These are phyloP conservation scores for Heliconius erato DNA, from an alignment of 2,888 invertebrate genomes.

Conservation along the genomic window DNA sequence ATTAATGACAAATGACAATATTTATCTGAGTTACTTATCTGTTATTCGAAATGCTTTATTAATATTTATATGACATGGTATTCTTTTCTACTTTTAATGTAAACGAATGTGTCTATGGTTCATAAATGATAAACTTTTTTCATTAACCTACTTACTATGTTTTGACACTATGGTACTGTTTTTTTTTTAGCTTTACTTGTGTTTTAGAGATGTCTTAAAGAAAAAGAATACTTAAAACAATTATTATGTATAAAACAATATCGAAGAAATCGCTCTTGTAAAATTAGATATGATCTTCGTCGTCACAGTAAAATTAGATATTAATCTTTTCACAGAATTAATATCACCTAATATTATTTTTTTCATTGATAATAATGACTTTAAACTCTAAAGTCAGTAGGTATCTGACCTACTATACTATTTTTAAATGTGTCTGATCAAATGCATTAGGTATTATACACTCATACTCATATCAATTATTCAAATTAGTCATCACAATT, in stretches of 20 bases:
- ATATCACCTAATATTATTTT: neutral
- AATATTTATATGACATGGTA: neutral
- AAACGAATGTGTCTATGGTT: neutral
- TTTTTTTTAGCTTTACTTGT: neutral
- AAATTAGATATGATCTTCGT: neutral
- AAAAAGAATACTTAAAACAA: too few species aligned
- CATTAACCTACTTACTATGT: neutral
- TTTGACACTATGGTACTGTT: neutral
- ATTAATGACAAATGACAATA: slow-evolving; percentile 58
- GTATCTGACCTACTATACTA: neutral
- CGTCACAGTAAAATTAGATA: neutral
- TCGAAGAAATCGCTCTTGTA: neutral
- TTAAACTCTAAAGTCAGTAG: too few species aligned
- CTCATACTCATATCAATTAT: neutral
- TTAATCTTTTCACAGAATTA: neutral
- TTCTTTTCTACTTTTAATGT: neutral
- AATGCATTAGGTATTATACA: neutral
- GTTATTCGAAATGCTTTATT: slow-evolving; percentile 54
- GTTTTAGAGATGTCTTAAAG: neutral
- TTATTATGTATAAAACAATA: too few species aligned
- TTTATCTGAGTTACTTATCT: slow-evolving; percentile 61
- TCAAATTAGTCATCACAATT: slow-evolving; percentile 4
- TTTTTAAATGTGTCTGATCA: neutral
- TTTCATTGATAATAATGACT: too few species aligned
- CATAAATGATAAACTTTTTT: slow-evolving; percentile 1